Conservation (phyloP, 2,888 invertebrate species). For the Meandrusa payeni region DNA sequence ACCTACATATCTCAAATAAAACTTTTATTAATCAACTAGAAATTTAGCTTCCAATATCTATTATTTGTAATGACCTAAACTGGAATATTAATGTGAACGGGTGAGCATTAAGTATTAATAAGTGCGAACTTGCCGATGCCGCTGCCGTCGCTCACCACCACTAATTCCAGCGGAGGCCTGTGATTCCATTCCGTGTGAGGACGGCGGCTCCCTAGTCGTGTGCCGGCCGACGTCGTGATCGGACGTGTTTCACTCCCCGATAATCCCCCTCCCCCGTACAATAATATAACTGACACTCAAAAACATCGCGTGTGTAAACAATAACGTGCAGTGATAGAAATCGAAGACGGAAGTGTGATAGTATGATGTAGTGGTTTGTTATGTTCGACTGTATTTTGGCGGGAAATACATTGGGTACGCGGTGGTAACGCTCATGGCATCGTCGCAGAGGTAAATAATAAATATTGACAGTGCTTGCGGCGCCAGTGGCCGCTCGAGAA, state of each 20-base stretch:
- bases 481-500: too few species aligned
- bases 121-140: slow-evolving; percentile 1
- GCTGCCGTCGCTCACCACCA: slow-evolving; percentile 52
- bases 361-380: slow-evolving; percentile 44
- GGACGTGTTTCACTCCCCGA: slow-evolving; percentile 46
- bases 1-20: too few species aligned
- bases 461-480: slow-evolving; percentile 55
- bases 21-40: too few species aligned
- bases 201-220: slow-evolving; percentile 53
- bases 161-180: slow-evolving; percentile 62
- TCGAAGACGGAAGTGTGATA: slow-evolving; percentile 21
- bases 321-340: slow-evolving; percentile 22
- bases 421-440: slow-evolving; percentile 45
- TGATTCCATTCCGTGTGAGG: slow-evolving; percentile 54
- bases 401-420: slow-evolving; percentile 37
- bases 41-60: too few species aligned
- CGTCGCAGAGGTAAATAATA: slow-evolving; percentile 72
- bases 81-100: slow-evolving; percentile 21
- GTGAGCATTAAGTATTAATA: slow-evolving; percentile 32
- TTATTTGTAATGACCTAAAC: slow-evolving; percentile 14
- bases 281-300: slow-evolving; percentile 15
- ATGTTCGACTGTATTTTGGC: slow-evolving; percentile 46
- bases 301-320: slow-evolving; percentile 25
- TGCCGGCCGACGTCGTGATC: slow-evolving; percentile 53
- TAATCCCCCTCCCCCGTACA: slow-evolving; percentile 46